These are phyloP conservation scores for Enteromius mattozi DNA, from an alignment of 2,797 vertebrate genomes.

Conservation along the genomic window DNA sequence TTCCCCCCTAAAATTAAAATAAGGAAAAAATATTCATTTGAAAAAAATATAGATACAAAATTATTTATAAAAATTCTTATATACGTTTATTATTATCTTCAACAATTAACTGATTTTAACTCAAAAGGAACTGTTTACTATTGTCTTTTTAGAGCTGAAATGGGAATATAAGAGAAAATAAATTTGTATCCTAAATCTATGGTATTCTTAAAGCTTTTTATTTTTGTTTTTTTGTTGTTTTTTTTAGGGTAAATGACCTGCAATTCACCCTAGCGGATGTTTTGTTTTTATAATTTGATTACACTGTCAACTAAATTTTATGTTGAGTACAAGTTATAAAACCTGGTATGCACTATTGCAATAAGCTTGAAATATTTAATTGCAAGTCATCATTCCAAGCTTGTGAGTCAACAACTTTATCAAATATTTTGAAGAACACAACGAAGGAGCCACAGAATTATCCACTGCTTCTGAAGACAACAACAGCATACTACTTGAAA, in stretches of 20 bases:
- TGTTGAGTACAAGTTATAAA: conserved; percentile 13
- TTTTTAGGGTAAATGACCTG: neutral
- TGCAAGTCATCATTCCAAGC: conserved; percentile 29
- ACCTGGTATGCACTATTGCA: conserved; percentile 1
- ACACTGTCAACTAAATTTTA: neutral
- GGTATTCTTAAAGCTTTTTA: neutral
- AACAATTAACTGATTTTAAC: neutral
- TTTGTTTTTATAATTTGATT: neutral
- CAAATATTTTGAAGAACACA: conserved; percentile 72
- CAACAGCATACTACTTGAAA: conserved; percentile 30
- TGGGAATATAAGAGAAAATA: neutral
- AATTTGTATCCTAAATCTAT: neutral
- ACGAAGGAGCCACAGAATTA: conserved; percentile 69
- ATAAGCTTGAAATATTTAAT: neutral
- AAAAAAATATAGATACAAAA: neutral
- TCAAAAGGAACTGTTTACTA: neutral
- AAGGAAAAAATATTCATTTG: neutral
- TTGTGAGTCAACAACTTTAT: conserved; percentile 69
- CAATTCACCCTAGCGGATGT: neutral
- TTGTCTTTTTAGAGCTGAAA: neutral
- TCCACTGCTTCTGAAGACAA: conserved; percentile 29
- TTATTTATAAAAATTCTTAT: neutral
- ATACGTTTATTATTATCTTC: neutral
- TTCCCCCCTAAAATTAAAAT: neutral
- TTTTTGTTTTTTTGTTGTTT: neutral